Conservation (phyloP, 2,888 invertebrate genomes). For the Caenorhabditis sp. region DNA sequence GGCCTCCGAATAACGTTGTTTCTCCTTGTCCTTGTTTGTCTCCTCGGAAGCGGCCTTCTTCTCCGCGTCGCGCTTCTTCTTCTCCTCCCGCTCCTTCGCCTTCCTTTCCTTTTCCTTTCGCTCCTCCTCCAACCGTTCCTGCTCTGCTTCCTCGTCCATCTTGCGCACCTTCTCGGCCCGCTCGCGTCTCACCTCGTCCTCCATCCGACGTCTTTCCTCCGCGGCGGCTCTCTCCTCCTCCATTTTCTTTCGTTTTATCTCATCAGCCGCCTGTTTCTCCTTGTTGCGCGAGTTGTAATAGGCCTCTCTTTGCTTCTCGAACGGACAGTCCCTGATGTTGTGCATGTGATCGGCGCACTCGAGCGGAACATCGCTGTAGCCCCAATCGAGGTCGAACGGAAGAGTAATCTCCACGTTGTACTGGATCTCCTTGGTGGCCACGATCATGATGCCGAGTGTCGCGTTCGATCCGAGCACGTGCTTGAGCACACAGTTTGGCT, state of each 20-base stretch:
- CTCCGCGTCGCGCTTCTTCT: slow-evolving; percentile 7
- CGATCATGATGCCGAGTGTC: slow-evolving; percentile 45
- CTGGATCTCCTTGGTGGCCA: slow-evolving; percentile 34
- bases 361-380: neutral
- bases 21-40: neutral
- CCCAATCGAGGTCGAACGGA: slow-evolving; percentile 54
- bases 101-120: too few relatives aligned
- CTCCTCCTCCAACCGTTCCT: neutral
- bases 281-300: too few relatives aligned
- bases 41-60: neutral
- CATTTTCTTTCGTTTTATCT: neutral
- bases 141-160: slow-evolving; percentile 28
- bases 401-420: slow-evolving; percentile 49
- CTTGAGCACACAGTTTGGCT: slow-evolving; percentile 55
- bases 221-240: neutral
- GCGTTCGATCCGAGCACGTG: slow-evolving; percentile 44
- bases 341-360: slow-evolving; percentile 36
- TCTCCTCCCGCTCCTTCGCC: slow-evolving; percentile 1
- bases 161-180: neutral
- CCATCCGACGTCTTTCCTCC: slow-evolving; percentile 20
- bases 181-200: slow-evolving; percentile 23
- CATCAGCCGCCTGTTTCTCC: neutral
- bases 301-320: slow-evolving; percentile 25
- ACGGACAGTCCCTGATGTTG: neutral
- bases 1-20: too few relatives aligned